phyloP scores from a whole-genome alignment of 1,140 invertebrate genomes.

The Trypoxylus dichotomus region DNA sequence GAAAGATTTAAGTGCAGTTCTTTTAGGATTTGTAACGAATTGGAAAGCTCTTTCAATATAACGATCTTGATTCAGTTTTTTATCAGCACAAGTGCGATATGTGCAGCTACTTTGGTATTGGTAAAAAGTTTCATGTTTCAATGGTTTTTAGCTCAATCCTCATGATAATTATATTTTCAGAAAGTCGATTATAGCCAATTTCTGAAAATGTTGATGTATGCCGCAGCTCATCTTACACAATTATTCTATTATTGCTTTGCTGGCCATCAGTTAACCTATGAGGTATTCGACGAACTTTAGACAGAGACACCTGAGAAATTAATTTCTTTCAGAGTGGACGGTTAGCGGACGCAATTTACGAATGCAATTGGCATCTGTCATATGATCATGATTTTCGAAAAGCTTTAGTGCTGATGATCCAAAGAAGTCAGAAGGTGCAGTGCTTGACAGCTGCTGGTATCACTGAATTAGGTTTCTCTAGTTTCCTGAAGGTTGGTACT shows the following conservation, averaged over 20 bases:
- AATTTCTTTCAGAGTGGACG: background rate
- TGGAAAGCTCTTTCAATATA: conserved; percentile 2
- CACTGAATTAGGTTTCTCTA: conserved; percentile 14
- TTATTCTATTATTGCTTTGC: conserved; percentile 27
- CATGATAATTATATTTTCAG: background rate
- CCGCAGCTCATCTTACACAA: conserved; percentile 3
- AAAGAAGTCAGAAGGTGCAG: background rate
- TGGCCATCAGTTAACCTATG: background rate
- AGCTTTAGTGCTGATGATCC: conserved; percentile 23
- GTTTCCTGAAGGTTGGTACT: background rate
- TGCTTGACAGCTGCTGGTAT: conserved; percentile 21
- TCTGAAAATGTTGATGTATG: conserved; percentile 19
- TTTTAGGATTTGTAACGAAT: background rate
- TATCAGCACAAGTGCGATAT: background rate
- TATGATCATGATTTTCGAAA: conserved; percentile 14
- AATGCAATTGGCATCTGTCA: conserved; percentile 11
- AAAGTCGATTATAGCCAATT: conserved; percentile 17
- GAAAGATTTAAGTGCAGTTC: background rate
- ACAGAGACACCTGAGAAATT: background rate
- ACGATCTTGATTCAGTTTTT: background rate
- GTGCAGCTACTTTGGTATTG: background rate
- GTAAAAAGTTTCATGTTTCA: background rate
- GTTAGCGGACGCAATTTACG: background rate
- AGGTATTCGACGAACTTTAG: background rate
- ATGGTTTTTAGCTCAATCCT: background rate